Conservation (phyloP, 2,888 invertebrate species). For the Hyles lineata region DNA sequence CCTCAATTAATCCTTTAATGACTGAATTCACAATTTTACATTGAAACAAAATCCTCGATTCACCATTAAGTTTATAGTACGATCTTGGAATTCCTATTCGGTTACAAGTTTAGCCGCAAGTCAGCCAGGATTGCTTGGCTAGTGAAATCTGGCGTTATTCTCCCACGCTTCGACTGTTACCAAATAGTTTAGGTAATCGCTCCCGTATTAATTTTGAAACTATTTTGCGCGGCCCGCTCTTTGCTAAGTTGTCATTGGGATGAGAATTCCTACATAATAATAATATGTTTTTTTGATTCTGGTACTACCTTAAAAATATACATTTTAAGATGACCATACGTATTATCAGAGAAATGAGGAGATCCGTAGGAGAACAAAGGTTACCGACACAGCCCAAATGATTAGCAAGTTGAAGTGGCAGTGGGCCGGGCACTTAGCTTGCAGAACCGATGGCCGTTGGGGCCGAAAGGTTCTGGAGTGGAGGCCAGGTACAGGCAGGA, state of each 20-base stretch:
- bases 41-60: too few species aligned
- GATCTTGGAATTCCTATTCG: conserved; percentile 3
- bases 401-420: too few species aligned
- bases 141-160: conserved; percentile 37
- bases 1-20: too few species aligned
- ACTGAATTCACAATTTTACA: too few species aligned
- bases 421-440: too few species aligned
- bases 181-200: conserved; percentile 33
- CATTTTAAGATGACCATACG: too few species aligned
- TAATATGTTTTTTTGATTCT: background rate
- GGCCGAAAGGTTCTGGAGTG: too few species aligned
- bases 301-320: background rate
- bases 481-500: too few species aligned
- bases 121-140: conserved; percentile 33
- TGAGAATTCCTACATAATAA: background rate
- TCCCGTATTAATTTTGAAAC: conserved; percentile 36
- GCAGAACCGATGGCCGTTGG: too few species aligned
- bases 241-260: conserved; percentile 9
- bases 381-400: too few species aligned
- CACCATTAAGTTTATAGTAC: background rate
- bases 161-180: conserved; percentile 31
- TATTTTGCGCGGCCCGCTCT: conserved; percentile 27
- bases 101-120: conserved; percentile 36
- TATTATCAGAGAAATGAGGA: too few species aligned
- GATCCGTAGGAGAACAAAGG: too few species aligned